Evolutionary conservation across 37 sponge, comb jelly and placozoan genomes (phyloP), one percentile per base, ranked within the genome.

Genomic region (Agelas oroides): DNA sequence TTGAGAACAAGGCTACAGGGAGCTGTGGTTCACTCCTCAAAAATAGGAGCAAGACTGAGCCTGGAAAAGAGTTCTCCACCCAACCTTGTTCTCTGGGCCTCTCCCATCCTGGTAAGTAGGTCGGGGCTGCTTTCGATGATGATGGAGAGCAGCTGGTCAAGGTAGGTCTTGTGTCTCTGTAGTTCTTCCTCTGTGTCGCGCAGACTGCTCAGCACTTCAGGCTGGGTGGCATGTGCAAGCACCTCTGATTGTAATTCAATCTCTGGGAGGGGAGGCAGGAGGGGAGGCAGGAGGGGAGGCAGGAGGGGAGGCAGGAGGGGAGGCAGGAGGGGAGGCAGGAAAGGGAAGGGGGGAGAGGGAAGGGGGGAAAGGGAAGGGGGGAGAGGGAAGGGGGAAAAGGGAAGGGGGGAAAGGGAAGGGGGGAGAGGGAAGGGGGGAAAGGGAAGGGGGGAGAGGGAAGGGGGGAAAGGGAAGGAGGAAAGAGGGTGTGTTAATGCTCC

Each of bases 41-140:
- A n/a, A n/a, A n/a, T n/a, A n/a, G n/a, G n/a, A n/a, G n/a, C n/a
- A n/a, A n/a, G n/a, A n/a, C n/a, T n/a, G n/a, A n/a, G n/a, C n/a
- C n/a, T n/a, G n/a, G n/a, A n/a, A n/a, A n/a, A n/a, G n/a, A n/a
- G n/a, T n/a, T n/a, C n/a, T n/a, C n/a, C 46, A 46, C 46, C 6
- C 27, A 15, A 84, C 84, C 75, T 84, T 37, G 53, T 66, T 40
- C 66, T 84, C 53, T 91, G 92, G 46, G 76, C 70, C 53, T 91
- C 82, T 3, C 85, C 64, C 31, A 92, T 69, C 77, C 77, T 79
- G 18, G 76, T 39, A n/a, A 94, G 88, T 24, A 90, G 65, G 53
- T 80, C 68, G 8, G 95, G 95, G 71, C 64, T 31, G 30, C 78
- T 75, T 34, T 90, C 92, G 59, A 94, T 87, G 34, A 94, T 78